A percentile compares a stretch with the other conserved stretches of the same genome.
phyloP scores from a whole-genome alignment of 2,113 vertebrate species.

The Dasyprocta punctata region DNA sequence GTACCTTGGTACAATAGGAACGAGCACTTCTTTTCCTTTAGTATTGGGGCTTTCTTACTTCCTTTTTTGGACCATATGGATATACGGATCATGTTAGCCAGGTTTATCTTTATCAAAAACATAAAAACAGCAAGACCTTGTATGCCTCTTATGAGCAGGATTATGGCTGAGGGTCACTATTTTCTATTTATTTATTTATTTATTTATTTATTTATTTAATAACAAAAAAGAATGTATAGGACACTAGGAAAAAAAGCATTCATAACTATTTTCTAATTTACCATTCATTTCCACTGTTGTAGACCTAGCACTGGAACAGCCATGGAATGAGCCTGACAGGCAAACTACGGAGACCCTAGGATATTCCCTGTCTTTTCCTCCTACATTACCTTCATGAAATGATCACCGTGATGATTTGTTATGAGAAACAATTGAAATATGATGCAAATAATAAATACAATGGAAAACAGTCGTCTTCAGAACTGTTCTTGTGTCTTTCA shows the following conservation, averaged over 20 bases:
- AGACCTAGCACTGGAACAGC: conserved; percentile 31
- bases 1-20: neutral
- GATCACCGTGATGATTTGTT: conserved; percentile 30
- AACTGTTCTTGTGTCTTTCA: neutral
- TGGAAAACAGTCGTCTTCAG: neutral
- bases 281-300: neutral
- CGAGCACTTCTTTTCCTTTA: neutral
- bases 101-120: neutral
- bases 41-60: neutral
- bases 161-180: neutral
- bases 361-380: neutral
- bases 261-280: conserved; percentile 33
- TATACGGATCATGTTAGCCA: neutral
- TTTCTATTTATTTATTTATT: no score
- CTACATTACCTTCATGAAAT: neutral
- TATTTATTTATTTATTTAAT: no score
- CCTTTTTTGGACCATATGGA: neutral
- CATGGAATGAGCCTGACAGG: neutral
- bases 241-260: no score
- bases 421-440: conserved; percentile 63
- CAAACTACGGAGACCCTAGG: neutral
- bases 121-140: neutral
- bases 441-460: conserved; percentile 33
- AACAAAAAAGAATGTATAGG: no score
- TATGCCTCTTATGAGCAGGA: neutral